phyloP scores from a whole-genome alignment of 2,797 vertebrate species.

The Aphelocoma californica region DNA sequence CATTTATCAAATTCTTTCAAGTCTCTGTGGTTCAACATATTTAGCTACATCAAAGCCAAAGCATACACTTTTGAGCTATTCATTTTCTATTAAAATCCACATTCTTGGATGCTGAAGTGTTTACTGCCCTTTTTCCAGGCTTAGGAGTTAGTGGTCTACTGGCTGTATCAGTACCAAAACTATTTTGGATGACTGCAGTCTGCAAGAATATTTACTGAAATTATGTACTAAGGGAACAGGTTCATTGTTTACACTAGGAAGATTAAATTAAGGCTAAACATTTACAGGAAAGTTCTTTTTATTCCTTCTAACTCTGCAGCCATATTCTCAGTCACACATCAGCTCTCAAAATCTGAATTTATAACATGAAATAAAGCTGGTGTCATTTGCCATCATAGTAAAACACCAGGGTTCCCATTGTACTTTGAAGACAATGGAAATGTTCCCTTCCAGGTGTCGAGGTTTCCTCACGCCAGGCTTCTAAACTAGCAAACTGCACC shows the following conservation, averaged over 20 bases:
- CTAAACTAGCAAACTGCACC: constrained; percentile 4
- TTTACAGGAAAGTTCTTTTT: background rate
- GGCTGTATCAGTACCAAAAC: background rate
- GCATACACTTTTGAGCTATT: background rate
- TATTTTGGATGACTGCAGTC: background rate
- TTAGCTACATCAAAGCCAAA: constrained; percentile 28
- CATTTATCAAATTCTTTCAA: constrained; percentile 32
- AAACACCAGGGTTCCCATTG: background rate
- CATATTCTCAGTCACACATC: background rate
- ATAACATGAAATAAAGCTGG: background rate
- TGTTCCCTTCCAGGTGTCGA: background rate
- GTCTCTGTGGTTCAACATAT: background rate
- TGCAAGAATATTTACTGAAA: background rate
- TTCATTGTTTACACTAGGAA: background rate
- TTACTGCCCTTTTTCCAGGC: background rate
- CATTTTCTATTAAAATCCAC: background rate
- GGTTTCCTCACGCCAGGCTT: background rate
- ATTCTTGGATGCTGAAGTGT: background rate
- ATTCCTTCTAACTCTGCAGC: background rate
- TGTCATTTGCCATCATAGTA: background rate
- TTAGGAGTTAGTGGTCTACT: background rate
- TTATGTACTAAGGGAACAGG: background rate
- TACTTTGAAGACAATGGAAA: background rate
- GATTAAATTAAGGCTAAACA: background rate
- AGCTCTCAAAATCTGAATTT: background rate